Percentiles rank a stretch among this genome's conserved stretches.
Conservation (phyloP, 2,888 invertebrate genomes). For the Lasioglossum leucozonium region DNA sequence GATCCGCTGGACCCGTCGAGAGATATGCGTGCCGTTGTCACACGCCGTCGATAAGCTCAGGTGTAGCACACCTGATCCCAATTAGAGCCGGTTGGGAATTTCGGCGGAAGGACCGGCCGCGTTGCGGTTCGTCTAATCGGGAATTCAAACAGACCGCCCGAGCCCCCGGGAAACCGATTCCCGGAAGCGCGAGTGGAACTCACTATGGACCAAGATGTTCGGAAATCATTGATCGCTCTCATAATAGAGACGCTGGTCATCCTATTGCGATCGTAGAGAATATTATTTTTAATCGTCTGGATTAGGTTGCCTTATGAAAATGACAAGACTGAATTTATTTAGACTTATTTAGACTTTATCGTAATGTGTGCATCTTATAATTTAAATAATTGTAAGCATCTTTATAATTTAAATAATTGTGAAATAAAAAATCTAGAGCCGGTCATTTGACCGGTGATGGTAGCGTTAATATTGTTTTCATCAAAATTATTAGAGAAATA, state of each 20-base stretch:
- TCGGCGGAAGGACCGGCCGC: not conserved
- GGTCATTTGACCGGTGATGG: no score
- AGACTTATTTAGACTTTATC: no score
- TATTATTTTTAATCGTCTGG: not conserved
- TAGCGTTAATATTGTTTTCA: no score
- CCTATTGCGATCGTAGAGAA: not conserved
- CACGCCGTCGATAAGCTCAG: constrained; percentile 39
- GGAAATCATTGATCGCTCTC: not conserved
- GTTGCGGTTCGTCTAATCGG: constrained; percentile 10
- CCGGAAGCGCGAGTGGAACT: constrained; percentile 2
- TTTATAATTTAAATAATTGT: no score
- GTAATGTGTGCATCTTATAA: no score
- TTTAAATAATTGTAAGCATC: no score
- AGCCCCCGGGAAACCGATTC: not conserved
- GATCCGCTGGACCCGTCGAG: constrained; percentile 15
- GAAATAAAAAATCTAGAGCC: no score
- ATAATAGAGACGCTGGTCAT: not conserved
- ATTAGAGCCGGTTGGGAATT: constrained; percentile 1
- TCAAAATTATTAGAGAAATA: no score
- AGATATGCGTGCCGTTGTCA: constrained; percentile 48
- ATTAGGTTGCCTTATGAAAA: no score
- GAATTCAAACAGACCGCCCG: not conserved
- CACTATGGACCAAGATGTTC: not conserved
- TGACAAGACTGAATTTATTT: no score
- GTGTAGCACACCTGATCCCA: constrained; percentile 25